Conservation (phyloP, 2,888 invertebrate species). For the Unio pictorum region DNA sequence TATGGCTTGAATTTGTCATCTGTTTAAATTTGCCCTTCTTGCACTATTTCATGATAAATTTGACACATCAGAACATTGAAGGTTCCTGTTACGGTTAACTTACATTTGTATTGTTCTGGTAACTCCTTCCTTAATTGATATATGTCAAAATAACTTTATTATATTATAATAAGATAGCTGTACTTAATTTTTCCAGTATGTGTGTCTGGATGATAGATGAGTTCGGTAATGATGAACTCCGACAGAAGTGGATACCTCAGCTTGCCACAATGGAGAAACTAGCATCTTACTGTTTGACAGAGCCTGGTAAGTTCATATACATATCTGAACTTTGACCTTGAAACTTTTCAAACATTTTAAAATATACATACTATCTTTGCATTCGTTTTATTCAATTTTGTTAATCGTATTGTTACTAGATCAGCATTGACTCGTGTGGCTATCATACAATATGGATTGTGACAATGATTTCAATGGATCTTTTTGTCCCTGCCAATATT, state of each 20-base stretch:
- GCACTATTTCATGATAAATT: too few species aligned
- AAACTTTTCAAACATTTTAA: background rate
- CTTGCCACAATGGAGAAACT: slow-evolving; percentile 74
- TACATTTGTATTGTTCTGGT: too few species aligned
- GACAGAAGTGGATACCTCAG: slow-evolving; percentile 72
- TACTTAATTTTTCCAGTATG: slow-evolving; percentile 70
- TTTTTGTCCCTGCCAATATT: too few species aligned
- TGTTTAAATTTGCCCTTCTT: too few species aligned
- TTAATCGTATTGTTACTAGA: background rate
- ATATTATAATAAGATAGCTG: background rate
- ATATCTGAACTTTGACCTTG: background rate
- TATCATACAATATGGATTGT: too few species aligned
- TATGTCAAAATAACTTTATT: slow-evolving; percentile 1
- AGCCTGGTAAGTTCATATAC: slow-evolving; percentile 70
- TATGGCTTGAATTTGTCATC: too few species aligned
- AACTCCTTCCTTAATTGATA: background rate
- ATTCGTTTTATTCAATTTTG: background rate
- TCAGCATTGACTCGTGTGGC: too few species aligned
- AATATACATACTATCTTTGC: background rate
- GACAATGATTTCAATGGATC: too few species aligned
- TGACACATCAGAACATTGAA: too few species aligned
- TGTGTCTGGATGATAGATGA: slow-evolving; percentile 76
- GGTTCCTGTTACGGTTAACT: rapidly evolving
- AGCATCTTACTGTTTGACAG: slow-evolving; percentile 76
- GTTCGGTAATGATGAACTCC: slow-evolving; percentile 73